These are phyloP conservation scores for Heliconius hermathena DNA, from an alignment of 1,140 invertebrate genomes.

Conservation along the genomic window DNA sequence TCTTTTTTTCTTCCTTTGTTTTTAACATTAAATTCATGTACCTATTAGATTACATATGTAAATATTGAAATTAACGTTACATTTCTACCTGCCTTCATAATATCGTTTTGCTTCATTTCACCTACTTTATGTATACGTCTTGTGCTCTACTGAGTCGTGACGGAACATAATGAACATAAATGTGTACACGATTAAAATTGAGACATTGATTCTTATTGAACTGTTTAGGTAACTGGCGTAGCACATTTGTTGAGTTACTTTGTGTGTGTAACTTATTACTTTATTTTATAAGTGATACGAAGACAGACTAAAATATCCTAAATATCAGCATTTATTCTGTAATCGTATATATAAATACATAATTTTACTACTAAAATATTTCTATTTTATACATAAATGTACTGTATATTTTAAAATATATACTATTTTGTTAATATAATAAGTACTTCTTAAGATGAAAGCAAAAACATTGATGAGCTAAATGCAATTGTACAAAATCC, in stretches of 20 bases:
- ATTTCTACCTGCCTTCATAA: constrained; percentile 42
- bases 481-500: constrained; percentile 51
- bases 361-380: neutral
- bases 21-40: no score
- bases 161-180: constrained; percentile 46
- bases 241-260: no score
- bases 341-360: no score
- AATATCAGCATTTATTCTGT: no score
- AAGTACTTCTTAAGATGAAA: neutral
- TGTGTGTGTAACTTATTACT: no score
- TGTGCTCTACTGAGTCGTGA: constrained; percentile 57
- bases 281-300: no score
- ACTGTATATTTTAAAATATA: neutral
- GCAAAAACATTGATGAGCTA: neutral
- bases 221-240: constrained; percentile 24
- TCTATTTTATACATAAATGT: neutral
- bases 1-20: neutral
- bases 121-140: constrained; percentile 33
- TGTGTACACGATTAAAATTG: constrained; percentile 56
- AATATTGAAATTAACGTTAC: constrained; percentile 41
- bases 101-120: constrained; percentile 41
- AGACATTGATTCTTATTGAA: constrained; percentile 59
- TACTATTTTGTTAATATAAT: neutral
- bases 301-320: no score
- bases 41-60: constrained; percentile 31